These are phyloP conservation scores for Euplexia lucipara DNA, from an alignment of 2,888 invertebrate genomes.

Conservation along the genomic window DNA sequence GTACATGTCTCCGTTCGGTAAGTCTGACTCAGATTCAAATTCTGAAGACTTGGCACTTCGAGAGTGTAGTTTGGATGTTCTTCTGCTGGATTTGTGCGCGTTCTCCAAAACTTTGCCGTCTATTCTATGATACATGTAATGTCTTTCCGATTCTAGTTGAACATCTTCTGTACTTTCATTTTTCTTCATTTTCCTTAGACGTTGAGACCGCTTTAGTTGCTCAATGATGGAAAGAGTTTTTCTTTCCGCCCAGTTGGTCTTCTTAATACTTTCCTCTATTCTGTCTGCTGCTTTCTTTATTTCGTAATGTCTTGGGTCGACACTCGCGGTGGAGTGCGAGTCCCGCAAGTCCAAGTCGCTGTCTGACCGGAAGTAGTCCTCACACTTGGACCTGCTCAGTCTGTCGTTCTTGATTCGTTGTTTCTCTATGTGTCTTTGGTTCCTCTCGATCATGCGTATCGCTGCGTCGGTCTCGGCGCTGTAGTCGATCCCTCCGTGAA, in stretches of 20 bases:
- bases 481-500: conserved; percentile 88
- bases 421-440: conserved; percentile 91
- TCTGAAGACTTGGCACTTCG: conserved; percentile 94
- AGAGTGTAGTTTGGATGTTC: conserved; percentile 86
- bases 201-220: conserved; percentile 86
- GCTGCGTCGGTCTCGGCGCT: conserved; percentile 91
- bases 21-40: conserved; percentile 94
- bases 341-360: conserved; percentile 82
- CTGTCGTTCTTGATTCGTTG: conserved; percentile 87
- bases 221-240: conserved; percentile 88
- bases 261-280: conserved; percentile 88
- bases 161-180: conserved; percentile 87
- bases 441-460: conserved; percentile 91
- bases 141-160: conserved; percentile 87
- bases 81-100: conserved; percentile 89
- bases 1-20: conserved; percentile 85
- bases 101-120: conserved; percentile 90
- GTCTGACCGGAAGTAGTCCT: conserved; percentile 85
- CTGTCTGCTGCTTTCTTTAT: conserved; percentile 84
- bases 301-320: conserved; percentile 78
- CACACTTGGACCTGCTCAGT: conserved; percentile 80
- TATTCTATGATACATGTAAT: conserved; percentile 85
- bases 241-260: conserved; percentile 88
- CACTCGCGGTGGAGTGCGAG: conserved; percentile 68
- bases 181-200: conserved; percentile 83